Evolutionary conservation across 2,888 invertebrate genomes (phyloP), one percentile per base, ranked within the genome.

Genomic region (Julus scandinavius): DNA sequence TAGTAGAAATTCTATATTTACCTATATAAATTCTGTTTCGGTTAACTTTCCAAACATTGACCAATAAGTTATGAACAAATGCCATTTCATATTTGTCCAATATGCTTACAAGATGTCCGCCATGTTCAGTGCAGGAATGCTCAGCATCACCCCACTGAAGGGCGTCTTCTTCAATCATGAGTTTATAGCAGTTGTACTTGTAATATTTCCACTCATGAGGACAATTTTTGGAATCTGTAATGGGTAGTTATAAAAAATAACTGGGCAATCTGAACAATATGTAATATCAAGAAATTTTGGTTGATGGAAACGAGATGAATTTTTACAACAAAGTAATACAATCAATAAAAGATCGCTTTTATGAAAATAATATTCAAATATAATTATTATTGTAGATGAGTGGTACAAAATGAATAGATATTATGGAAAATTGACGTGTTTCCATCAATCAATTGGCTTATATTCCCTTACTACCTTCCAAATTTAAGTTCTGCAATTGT

Each of bases 71-170:
- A 89, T 92, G 91, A 9, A 92, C 89, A 20, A 91, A 91, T 5
- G 90, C 89, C 90, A 91, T 91, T 89, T 92, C 92, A n/a, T 90
- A 88, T 87, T 90, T 89, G 72, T 91, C 91, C 72, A 90, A 88
- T 20, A 92, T 91, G 89, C 91, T 90, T n/a, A 91, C 91, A 45
- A 92, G 89, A 90, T 91, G 91, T 2, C 91, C 91, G 0, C 90
- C 90, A 15, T 90, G 86, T 41, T 50, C 83, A 13, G 87, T 88
- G 87, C 91, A 91, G n/a, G 86, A 72, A 0, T 87, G 86, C 88
- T 91, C 91, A 0, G 91, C 91, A 86, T 90, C 89, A 20, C 90
- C 90, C 91, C 91, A 92, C 45, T 91, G 91, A 0, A 91, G 49
- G 0, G 91, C 90, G 38, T 90, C 89, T 2, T 86, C 84, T 54